phyloP scores from a whole-genome alignment of 2,888 invertebrate species.

The Cephus pygmeus region DNA sequence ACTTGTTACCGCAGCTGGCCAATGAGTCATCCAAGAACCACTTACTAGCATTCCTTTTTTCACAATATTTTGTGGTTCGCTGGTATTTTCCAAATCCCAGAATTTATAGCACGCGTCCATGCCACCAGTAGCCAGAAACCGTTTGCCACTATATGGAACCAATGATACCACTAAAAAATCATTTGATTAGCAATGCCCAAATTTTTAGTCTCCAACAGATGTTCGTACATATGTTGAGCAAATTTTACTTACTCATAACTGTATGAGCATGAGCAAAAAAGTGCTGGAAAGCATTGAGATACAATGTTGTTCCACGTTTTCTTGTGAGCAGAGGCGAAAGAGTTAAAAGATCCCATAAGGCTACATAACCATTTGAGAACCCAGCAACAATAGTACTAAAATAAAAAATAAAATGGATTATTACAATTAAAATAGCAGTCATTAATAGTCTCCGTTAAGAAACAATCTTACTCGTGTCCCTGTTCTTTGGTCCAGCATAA shows the following conservation, averaged over 20 bases:
- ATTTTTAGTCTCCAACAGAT: background rate
- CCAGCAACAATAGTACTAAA: slow-evolving; percentile 72
- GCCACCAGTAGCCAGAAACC: slow-evolving; percentile 75
- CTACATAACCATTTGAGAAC: slow-evolving; percentile 75
- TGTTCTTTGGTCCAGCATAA: slow-evolving; percentile 58
- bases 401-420: background rate
- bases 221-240: background rate
- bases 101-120: slow-evolving; percentile 76
- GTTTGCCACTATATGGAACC: slow-evolving; percentile 70
- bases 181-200: background rate
- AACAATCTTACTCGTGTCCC: slow-evolving; percentile 57
- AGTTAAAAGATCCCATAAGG: slow-evolving; percentile 72
- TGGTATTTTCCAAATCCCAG: slow-evolving; percentile 74
- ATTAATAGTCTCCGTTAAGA: background rate
- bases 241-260: slow-evolving; percentile 69
- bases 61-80: slow-evolving; percentile 56
- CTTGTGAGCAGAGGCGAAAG: slow-evolving; percentile 68
- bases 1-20: slow-evolving; percentile 65
- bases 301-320: slow-evolving; percentile 61
- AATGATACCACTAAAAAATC: slow-evolving; percentile 60
- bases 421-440: background rate
- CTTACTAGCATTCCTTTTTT: slow-evolving; percentile 66
- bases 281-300: slow-evolving; percentile 71
- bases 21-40: slow-evolving; percentile 68
- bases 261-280: slow-evolving; percentile 72